A percentile compares a stretch with the other conserved stretches of the same genome.
These are phyloP conservation scores for Apis dorsata DNA, from an alignment of 1,140 invertebrate genomes.

Conservation along the genomic window DNA sequence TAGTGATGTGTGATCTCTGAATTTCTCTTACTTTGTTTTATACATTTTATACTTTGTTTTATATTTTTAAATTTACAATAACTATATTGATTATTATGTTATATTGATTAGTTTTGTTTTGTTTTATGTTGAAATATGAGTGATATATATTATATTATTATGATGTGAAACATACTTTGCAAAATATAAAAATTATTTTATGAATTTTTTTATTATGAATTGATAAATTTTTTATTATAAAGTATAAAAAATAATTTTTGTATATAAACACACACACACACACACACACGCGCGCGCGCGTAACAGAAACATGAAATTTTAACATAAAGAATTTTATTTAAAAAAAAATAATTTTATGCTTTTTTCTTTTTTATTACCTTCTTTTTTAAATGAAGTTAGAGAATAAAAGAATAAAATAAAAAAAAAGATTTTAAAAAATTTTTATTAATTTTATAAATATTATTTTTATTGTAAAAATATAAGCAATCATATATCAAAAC, in stretches of 20 bases:
- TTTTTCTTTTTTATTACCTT: background rate
- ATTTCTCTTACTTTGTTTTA: too few species aligned
- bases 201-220: too few species aligned
- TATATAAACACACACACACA: too few species aligned
- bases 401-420: background rate
- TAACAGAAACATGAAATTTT: background rate
- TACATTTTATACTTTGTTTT: too few species aligned
- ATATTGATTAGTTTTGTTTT: too few species aligned
- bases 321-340: background rate
- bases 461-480: conserved; percentile 12
- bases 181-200: conserved; percentile 2
- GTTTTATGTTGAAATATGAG: too few species aligned
- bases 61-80: too few species aligned
- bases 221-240: background rate
- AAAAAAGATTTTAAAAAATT: background rate
- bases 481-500: background rate
- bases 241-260: conserved; percentile 8
- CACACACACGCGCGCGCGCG: too few species aligned
- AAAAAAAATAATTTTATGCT: background rate
- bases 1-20: too few species aligned
- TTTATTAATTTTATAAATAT: background rate
- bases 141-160: background rate
- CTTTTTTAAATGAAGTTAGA: conserved; percentile 20
- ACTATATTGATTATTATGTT: too few species aligned
- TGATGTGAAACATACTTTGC: background rate